Evolutionary conservation across 2,888 invertebrate species (phyloP).

Genomic region (Antheraea yamamai): DNA sequence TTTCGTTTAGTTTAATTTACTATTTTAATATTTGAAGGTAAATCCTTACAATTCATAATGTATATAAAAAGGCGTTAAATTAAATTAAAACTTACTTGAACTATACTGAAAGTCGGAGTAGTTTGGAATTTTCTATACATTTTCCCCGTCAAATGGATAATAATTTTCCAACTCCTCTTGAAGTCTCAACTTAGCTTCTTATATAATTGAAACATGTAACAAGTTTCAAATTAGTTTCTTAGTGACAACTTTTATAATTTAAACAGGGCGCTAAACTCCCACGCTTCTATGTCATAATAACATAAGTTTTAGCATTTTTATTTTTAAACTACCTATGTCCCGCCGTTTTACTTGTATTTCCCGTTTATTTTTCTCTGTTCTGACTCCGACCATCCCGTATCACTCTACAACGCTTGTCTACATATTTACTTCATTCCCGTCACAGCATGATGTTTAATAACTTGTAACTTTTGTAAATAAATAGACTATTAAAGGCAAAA

Average conservation of each 20-base stretch:
- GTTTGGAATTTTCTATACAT: background rate
- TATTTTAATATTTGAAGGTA: background rate
- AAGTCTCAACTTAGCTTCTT: background rate
- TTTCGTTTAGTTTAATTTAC: too few species aligned
- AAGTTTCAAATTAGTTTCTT: slow-evolving; percentile 11
- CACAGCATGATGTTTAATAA: too few species aligned
- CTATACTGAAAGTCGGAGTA: background rate
- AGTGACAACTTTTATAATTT: slow-evolving; percentile 7
- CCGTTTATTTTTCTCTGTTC: too few species aligned
- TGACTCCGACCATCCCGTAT: too few species aligned
- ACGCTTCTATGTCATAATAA: background rate
- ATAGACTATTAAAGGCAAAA: too few species aligned
- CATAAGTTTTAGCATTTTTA: background rate
- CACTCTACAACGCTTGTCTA: too few species aligned
- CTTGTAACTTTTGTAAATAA: too few species aligned
- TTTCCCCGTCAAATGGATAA: background rate
- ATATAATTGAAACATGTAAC: slow-evolving; percentile 6
- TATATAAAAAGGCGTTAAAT: background rate
- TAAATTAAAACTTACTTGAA: background rate
- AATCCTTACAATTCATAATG: background rate
- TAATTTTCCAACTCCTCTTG: background rate
- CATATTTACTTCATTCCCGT: too few species aligned
- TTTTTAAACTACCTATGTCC: too few species aligned
- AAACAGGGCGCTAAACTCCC: background rate
- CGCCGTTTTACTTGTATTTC: too few species aligned